Base-by-base conservation (phyloP, 2,113 vertebrate genomes). In the Erythrocebus patas region DNA sequence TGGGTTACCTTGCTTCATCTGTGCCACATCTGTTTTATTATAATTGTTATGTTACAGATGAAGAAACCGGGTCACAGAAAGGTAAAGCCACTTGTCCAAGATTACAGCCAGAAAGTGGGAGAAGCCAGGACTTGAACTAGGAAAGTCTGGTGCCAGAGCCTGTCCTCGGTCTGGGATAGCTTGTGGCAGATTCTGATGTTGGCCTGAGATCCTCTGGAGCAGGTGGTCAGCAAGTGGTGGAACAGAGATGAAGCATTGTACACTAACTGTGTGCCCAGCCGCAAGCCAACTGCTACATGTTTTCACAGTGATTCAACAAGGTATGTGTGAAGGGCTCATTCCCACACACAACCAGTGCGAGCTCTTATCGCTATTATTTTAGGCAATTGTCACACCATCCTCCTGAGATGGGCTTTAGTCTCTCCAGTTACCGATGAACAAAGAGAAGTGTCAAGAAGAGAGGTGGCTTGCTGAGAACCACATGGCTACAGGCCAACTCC, bases 251-350 rank as follows among this genome's bases (percentile, higher is more conserved):
- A 27, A 75, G 18, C 78, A 22, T 0, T 1, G 27, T 10, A 59
- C 8, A 35, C 73, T 64, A 11, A 43, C 55, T 5, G 23, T 7
- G 52, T 76, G 5, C n/a, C 32, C 23, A 8, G 6, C 12, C n/a
- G 30, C n/a, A 61, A 38, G 12, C 66, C 35, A 38, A 48, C 45
- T 0, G 0, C 10, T 6, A 2, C 43, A 3, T 0, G 1, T 43
- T 32, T 89, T 59, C 50, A 9, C 0, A 22, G 68, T 7, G 70
- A 45, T 32, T 45, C 17, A 50, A 27, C 30, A 2, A 43, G 79
- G 13, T 1, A 57, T 4, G 4, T 14, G 79, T 23, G 45, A 25
- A 35, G 27, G 18, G 23, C 52, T 61, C 17, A 3, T 16, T 2
- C 30, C 64, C 57, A 25, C 72, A 25, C 72, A 40, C 86, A 78